Evolutionary conservation across 2,797 vertebrate genomes (phyloP).

Genomic region (Pitangus sulphuratus): DNA sequence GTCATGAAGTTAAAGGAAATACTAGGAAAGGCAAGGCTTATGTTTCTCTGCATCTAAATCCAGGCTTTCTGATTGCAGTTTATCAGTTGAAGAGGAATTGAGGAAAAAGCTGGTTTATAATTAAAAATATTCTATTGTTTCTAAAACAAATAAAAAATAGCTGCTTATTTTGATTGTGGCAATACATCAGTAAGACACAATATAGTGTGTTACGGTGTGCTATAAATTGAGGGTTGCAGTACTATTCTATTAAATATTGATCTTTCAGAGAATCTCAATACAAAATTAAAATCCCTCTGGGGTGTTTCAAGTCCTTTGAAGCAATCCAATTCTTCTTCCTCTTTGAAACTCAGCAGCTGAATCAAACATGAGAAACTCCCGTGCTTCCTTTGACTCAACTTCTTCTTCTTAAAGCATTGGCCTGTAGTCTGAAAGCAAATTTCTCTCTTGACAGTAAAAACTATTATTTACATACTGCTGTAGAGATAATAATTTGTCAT

Average conservation of each 20-base stretch:
- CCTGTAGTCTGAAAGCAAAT: conserved; percentile 24
- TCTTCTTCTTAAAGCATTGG: neutral
- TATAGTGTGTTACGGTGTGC: neutral
- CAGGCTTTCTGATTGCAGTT: neutral
- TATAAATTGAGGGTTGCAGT: conserved; percentile 11
- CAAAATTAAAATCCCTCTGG: conserved; percentile 40
- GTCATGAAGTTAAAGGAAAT: neutral
- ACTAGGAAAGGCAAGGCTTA: neutral
- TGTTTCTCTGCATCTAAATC: neutral
- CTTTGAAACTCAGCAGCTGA: conserved; percentile 9
- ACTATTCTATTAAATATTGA: conserved; percentile 46
- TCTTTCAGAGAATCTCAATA: conserved; percentile 35
- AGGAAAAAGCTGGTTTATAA: neutral
- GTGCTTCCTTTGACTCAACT: neutral
- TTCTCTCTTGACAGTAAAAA: neutral
- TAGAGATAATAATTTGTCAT: neutral
- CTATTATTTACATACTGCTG: neutral
- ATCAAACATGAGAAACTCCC: neutral
- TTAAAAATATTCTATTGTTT: conserved; percentile 29
- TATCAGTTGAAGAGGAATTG: neutral
- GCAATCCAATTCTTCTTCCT: conserved; percentile 2
- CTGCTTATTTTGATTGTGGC: conserved; percentile 7
- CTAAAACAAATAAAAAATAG: conserved; percentile 1
- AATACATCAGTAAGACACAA: neutral
- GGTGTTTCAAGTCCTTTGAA: conserved; percentile 31